Evolutionary conservation across 2,113 vertebrate species (phyloP).

Genomic region (Scortum barcoo): DNA sequence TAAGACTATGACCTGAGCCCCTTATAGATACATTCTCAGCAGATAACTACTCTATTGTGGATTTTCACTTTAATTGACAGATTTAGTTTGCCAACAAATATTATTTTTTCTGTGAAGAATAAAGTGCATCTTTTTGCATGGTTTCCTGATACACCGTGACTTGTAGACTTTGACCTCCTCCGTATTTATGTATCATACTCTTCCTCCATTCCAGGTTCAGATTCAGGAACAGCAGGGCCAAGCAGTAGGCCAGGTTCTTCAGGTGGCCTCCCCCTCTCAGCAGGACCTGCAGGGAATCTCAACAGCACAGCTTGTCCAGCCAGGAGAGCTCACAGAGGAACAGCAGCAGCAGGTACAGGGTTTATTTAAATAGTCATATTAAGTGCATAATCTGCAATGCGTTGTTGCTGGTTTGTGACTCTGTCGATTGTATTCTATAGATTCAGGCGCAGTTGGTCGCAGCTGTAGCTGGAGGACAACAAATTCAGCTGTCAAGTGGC

Average conservation of each 20-base stretch:
- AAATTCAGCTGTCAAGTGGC: conserved; percentile 74
- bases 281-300: conserved; percentile 92
- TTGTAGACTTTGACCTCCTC: not conserved
- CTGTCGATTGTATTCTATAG: conserved; percentile 59
- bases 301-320: conserved; percentile 91
- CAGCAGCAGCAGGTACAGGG: conserved; percentile 92
- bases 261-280: conserved; percentile 88
- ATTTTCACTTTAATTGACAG: not conserved
- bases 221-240: conserved; percentile 94
- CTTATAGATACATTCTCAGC: not conserved
- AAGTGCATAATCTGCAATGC: not conserved
- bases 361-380: not conserved
- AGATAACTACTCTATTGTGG: not conserved
- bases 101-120: not conserved
- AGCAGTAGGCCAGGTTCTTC: conserved; percentile 87
- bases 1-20: not conserved
- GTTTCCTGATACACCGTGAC: not conserved
- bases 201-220: conserved; percentile 85
- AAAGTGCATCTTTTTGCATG: not conserved
- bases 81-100: not conserved
- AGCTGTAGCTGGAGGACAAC: conserved; percentile 86
- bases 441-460: conserved; percentile 97
- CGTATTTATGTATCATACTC: not conserved
- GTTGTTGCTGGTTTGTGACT: not conserved
- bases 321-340: conserved; percentile 94